phyloP scores from a whole-genome alignment of 1,140 invertebrate species.

The Aradophagus sp. region DNA sequence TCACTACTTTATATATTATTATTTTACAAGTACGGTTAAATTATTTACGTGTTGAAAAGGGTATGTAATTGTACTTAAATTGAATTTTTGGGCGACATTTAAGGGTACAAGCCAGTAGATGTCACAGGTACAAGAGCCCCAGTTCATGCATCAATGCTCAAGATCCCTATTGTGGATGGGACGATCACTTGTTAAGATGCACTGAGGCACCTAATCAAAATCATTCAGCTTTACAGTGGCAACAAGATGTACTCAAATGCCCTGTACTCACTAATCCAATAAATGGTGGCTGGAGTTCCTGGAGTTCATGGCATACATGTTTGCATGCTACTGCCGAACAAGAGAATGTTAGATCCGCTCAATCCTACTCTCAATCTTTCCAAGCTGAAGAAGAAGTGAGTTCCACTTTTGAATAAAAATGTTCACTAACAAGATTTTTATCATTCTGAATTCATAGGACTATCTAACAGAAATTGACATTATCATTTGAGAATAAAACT shows the following conservation, averaged over 20 bases:
- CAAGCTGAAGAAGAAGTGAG: constrained; percentile 54
- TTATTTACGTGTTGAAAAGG: no score
- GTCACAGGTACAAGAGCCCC: constrained; percentile 81
- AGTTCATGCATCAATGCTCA: constrained; percentile 86
- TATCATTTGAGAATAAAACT: no score
- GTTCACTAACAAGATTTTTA: no score
- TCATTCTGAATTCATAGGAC: no score
- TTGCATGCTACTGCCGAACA: constrained; percentile 73
- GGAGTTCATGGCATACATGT: constrained; percentile 73
- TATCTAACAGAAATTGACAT: no score
- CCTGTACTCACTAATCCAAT: constrained; percentile 79
- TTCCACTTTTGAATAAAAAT: no score
- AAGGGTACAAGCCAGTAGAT: constrained; percentile 85
- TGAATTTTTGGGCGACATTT: neutral
- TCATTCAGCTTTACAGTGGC: constrained; percentile 79
- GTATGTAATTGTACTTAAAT: no score
- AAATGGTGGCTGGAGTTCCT: constrained; percentile 78
- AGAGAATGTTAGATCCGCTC: constrained; percentile 35
- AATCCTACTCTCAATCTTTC: constrained; percentile 31
- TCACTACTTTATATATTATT: no score
- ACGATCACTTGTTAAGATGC: constrained; percentile 83
- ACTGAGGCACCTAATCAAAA: constrained; percentile 80
- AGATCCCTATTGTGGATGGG: constrained; percentile 97
- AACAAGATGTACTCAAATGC: constrained; percentile 81
- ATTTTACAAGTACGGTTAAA: no score